These are phyloP conservation scores for Labia minor DNA, from an alignment of 2,888 invertebrate species.

Conservation along the genomic window DNA sequence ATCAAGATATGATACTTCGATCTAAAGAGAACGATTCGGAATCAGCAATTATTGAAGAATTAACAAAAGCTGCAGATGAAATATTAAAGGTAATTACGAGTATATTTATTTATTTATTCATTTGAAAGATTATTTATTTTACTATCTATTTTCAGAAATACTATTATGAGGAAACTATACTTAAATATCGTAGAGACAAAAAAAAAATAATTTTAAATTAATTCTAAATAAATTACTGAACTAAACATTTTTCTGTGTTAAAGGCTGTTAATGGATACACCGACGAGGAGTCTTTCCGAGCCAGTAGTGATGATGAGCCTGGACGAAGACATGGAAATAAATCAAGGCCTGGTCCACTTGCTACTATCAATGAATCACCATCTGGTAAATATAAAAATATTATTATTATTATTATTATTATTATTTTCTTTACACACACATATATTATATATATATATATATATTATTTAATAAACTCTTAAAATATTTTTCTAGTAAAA, in stretches of 20 bases:
- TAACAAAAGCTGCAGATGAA: conserved; percentile 48
- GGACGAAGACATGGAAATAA: conserved; percentile 26
- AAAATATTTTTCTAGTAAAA: neutral
- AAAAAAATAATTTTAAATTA: too few relatives aligned
- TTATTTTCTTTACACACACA: too few relatives aligned
- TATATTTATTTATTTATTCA: too few relatives aligned
- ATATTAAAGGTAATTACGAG: conserved; percentile 34
- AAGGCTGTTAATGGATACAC: conserved; percentile 44
- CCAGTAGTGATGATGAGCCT: conserved; percentile 33
- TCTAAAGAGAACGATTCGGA: conserved; percentile 20
- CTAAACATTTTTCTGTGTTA: neutral
- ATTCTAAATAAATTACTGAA: neutral
- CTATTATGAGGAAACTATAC: too few relatives aligned
- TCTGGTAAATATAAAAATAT: neutral
- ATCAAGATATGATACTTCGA: neutral
- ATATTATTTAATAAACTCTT: too few relatives aligned
- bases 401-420: too few relatives aligned
- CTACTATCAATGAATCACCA: conserved; percentile 27
- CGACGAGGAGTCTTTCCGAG: conserved; percentile 38
- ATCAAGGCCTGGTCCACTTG: conserved; percentile 20
- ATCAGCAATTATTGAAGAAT: conserved; percentile 41
- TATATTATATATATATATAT: too few relatives aligned
- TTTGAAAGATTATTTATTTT: too few relatives aligned
- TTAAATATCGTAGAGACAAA: too few relatives aligned
- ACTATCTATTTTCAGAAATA: too few relatives aligned